These are phyloP conservation scores for Calidris pugnax DNA, from an alignment of 2,113 vertebrate species.

Conservation along the genomic window DNA sequence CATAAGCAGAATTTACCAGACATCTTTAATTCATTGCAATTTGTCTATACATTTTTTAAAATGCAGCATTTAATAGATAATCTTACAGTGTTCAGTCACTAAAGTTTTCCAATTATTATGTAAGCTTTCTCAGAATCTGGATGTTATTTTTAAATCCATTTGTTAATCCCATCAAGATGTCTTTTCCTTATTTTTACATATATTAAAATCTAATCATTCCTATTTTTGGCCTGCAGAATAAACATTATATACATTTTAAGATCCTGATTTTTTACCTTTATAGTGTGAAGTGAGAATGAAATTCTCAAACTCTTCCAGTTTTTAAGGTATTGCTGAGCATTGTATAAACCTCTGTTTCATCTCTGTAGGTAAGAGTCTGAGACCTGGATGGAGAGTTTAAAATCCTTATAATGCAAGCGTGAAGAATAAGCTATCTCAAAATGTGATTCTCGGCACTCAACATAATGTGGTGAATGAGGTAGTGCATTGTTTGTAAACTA, in stretches of 20 bases:
- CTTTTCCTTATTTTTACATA: not conserved
- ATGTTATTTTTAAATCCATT: not conserved
- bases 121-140: not conserved
- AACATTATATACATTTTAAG: not conserved
- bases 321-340: not conserved
- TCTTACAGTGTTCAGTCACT: not conserved
- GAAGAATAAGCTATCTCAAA: not conserved
- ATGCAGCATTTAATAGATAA: not conserved
- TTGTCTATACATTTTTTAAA: not conserved
- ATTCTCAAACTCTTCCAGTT: not conserved
- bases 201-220: not conserved
- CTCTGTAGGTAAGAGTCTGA: not conserved
- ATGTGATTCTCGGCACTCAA: not conserved
- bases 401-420: not conserved
- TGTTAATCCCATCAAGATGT: not conserved
- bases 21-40: not conserved
- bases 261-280: not conserved
- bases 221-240: not conserved
- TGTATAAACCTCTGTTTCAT: not conserved
- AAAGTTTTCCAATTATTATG: not conserved
- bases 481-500: not conserved
- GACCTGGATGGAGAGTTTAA: not conserved
- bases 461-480: accelerated
- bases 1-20: not conserved
- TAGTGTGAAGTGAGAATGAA: not conserved